These are phyloP conservation scores for Euphonia xanthogaster DNA, from an alignment of 2,797 vertebrate genomes.

Conservation along the genomic window DNA sequence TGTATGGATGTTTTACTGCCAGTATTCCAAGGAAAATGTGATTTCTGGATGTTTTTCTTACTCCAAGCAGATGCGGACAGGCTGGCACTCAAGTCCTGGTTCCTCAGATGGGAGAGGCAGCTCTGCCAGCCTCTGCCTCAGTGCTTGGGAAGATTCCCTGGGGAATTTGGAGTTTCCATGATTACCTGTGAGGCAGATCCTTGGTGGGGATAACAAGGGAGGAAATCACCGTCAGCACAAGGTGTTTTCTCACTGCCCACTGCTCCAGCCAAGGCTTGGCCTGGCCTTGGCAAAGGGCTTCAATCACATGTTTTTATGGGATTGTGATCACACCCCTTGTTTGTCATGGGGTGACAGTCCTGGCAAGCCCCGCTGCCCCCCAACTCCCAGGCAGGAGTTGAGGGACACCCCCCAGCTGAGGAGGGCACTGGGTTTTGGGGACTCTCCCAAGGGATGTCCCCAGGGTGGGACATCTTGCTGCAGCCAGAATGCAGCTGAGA, in stretches of 20 bases:
- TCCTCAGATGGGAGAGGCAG: background rate
- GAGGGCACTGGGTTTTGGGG: background rate
- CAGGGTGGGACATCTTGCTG: background rate
- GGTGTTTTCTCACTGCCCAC: fast-evolving
- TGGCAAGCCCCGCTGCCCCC: background rate
- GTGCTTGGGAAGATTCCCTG: background rate
- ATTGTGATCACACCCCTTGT: fast-evolving
- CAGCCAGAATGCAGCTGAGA: background rate
- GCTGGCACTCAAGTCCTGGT: background rate
- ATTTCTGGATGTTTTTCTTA: background rate
- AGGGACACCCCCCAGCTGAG: background rate
- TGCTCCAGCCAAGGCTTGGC: background rate
- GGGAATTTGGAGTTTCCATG: background rate
- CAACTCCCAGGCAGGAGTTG: background rate
- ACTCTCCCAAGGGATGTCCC: background rate
- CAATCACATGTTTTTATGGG: fast-evolving
- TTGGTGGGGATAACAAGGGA: fast-evolving
- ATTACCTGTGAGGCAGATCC: background rate
- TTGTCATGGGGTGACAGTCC: background rate
- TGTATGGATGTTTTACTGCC: background rate
- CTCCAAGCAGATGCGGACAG: background rate
- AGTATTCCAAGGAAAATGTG: background rate
- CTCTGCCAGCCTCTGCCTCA: background rate
- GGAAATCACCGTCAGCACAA: background rate
- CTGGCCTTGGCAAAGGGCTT: background rate